Evolutionary conservation across 2,797 vertebrate genomes (phyloP).

Genomic region (Anolis apletophallus): DNA sequence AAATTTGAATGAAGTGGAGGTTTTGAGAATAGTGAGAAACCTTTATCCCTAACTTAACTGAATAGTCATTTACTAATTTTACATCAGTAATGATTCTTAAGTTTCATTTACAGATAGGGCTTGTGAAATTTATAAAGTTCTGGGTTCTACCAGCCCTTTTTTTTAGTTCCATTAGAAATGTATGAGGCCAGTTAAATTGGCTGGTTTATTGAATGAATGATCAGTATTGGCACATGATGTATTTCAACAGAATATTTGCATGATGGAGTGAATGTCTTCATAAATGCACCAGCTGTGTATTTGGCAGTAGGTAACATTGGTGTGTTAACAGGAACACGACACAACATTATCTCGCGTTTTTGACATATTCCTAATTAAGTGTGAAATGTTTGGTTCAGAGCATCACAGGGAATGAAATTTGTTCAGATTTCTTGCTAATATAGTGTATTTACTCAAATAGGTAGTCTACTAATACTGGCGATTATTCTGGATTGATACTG

Average conservation of each 20-base stretch:
- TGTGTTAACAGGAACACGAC: slow-evolving; percentile 18
- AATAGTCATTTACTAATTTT: neutral
- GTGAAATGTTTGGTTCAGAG: slow-evolving; percentile 14
- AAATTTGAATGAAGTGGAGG: neutral
- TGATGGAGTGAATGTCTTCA: neutral
- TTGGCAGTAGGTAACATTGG: slow-evolving; percentile 15
- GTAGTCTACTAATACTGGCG: neutral
- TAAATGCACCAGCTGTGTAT: neutral
- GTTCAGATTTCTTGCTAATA: slow-evolving; percentile 4
- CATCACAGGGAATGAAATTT: slow-evolving; percentile 2
- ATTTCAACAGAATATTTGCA: slow-evolving; percentile 1
- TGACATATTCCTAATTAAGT: slow-evolving; percentile 36
- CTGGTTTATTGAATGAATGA: neutral
- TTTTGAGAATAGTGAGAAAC: neutral
- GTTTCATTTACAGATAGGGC: neutral
- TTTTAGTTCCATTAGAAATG: neutral
- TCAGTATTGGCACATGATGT: neutral
- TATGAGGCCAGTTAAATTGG: neutral
- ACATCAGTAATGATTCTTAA: neutral
- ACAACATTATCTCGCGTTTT: slow-evolving; percentile 14
- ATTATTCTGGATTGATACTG: slow-evolving; percentile 2
- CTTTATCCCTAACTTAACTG: neutral
- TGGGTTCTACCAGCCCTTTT: neutral
- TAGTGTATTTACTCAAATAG: slow-evolving; percentile 7
- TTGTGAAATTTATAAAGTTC: neutral